A percentile compares a stretch with the other conserved stretches of the same genome.
Evolutionary conservation across 2,888 invertebrate species (phyloP).

Genomic region (Ormia ochracea): DNA sequence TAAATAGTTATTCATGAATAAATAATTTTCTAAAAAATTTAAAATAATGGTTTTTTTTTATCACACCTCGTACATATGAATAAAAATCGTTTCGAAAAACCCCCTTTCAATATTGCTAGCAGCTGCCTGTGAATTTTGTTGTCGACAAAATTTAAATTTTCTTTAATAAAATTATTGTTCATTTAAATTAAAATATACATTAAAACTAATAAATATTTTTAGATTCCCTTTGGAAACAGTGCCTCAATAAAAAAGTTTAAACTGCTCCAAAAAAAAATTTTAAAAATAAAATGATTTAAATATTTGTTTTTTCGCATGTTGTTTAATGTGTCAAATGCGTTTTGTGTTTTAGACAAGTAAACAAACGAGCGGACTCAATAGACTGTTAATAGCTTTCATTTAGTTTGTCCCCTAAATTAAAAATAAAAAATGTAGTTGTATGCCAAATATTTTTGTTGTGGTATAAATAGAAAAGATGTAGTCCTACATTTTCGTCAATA

Average conservation of each 20-base stretch:
- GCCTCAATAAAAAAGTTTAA: background rate
- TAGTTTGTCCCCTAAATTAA: conserved; percentile 33
- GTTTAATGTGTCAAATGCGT: conserved; percentile 27
- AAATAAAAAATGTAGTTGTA: conserved; percentile 1
- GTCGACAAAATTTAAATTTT: no score
- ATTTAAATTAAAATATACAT: no score
- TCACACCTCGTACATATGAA: no score
- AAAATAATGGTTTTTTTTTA: no score
- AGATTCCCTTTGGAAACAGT: no score
- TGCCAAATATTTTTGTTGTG: background rate
- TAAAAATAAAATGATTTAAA: background rate
- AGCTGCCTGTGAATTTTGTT: no score
- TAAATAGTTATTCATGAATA: no score
- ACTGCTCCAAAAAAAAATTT: conserved; percentile 6
- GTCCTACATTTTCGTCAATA: background rate
- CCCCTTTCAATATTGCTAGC: no score
- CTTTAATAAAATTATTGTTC: no score
- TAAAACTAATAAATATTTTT: no score
- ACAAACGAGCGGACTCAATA: background rate
- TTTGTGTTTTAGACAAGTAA: conserved; percentile 12
- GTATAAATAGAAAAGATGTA: background rate
- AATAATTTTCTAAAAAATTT: no score
- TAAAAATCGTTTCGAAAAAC: no score
- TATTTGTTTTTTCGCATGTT: background rate
- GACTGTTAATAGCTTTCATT: conserved; percentile 27